Conservation (phyloP, 2,888 invertebrate species). For the Oxyteleia sp. region DNA sequence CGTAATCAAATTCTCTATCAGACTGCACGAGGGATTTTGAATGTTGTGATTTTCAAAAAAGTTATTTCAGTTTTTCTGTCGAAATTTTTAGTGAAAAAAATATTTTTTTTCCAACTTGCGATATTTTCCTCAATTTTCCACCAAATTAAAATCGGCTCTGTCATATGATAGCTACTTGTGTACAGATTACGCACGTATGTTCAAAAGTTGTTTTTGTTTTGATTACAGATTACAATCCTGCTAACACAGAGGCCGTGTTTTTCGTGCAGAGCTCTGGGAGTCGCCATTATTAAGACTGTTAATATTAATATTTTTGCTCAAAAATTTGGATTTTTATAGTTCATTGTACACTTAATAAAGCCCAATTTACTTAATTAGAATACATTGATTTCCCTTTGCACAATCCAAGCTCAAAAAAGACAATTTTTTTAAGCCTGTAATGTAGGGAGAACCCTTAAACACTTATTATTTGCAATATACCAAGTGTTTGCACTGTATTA, state of each 20-base stretch:
- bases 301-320: slow-evolving; percentile 4
- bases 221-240: slow-evolving; percentile 29
- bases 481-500: no score
- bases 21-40: slow-evolving; percentile 15
- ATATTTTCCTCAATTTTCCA: slow-evolving; percentile 35
- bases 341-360: slow-evolving; percentile 6
- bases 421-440: slow-evolving; percentile 8
- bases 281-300: slow-evolving; percentile 1
- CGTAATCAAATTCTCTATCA: slow-evolving; percentile 20
- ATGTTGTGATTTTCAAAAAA: slow-evolving; percentile 23
- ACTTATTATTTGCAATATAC: no score
- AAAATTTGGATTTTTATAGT: slow-evolving; percentile 6
- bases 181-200: slow-evolving; percentile 15
- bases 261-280: slow-evolving; percentile 26
- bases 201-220: slow-evolving; percentile 24
- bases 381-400: slow-evolving; percentile 9
- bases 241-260: slow-evolving; percentile 27
- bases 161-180: slow-evolving; percentile 33
- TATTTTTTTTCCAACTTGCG: slow-evolving; percentile 29
- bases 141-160: slow-evolving; percentile 35
- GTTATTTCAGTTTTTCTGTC: slow-evolving; percentile 14
- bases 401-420: slow-evolving; percentile 1
- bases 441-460: neutral
- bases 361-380: slow-evolving; percentile 15
- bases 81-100: slow-evolving; percentile 20